phyloP scores from a whole-genome alignment of 2,797 vertebrate species.

The Micromesistius poutassou region DNA sequence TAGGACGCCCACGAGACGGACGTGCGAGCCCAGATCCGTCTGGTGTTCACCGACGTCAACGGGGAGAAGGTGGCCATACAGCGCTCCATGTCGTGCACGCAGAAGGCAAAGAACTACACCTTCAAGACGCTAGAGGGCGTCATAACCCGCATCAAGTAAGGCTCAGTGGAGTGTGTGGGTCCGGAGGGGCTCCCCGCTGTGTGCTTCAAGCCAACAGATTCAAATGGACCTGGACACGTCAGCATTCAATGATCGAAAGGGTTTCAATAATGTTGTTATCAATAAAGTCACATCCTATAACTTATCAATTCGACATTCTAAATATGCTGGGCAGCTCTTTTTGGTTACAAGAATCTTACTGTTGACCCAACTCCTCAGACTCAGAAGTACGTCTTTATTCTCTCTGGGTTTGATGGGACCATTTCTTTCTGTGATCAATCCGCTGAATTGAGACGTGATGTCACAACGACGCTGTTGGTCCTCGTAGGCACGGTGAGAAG shows the following conservation, averaged over 20 bases:
- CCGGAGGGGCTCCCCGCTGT: too few relatives aligned
- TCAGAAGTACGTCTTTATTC: not conserved
- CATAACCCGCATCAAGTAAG: slow-evolving; percentile 88
- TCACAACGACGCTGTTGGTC: not conserved
- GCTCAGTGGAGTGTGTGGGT: slow-evolving; percentile 5
- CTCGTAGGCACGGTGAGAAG: slow-evolving; percentile 80
- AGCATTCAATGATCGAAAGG: too few relatives aligned
- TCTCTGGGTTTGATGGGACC: not conserved
- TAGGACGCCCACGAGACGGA: slow-evolving; percentile 89
- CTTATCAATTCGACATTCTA: too few relatives aligned
- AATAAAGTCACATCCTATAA: too few relatives aligned
- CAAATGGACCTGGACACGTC: too few relatives aligned
- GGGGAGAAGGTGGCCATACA: slow-evolving; percentile 84
- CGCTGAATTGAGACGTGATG: not conserved
- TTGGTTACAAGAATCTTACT: too few relatives aligned
- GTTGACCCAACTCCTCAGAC: not conserved
- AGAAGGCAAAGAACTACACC: slow-evolving; percentile 85
- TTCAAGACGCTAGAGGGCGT: slow-evolving; percentile 95
- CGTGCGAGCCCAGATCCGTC: slow-evolving; percentile 90
- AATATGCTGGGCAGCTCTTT: too few relatives aligned
- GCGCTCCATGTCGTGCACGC: slow-evolving; percentile 90
- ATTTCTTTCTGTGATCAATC: not conserved
- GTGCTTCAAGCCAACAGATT: too few relatives aligned
- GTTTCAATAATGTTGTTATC: too few relatives aligned
- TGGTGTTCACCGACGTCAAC: slow-evolving; percentile 88